Base-by-base conservation (phyloP, 2,888 invertebrate species). In the Drosophila mercatorum region DNA sequence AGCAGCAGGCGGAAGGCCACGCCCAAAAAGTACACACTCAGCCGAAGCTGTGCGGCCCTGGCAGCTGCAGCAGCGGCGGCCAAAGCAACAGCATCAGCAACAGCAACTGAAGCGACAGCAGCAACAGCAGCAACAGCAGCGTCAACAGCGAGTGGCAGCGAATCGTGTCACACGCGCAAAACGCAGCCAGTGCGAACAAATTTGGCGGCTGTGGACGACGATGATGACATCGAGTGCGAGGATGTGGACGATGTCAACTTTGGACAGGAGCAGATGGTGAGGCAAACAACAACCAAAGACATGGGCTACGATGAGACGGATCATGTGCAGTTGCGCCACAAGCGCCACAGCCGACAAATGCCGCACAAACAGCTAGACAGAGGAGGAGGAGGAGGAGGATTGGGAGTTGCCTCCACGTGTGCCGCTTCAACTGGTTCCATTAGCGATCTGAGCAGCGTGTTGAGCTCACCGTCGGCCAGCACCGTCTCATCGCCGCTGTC, bases 381-480 rank as follows among this genome's bases (percentile, higher is more conserved):
- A 58, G 82, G 80, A 40, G 69, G 78, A 47, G 81, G 78, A 22
- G 75, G 17, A 2, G 47, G 5, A 17, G 63, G 51, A 10, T n/a
- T 44, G 12, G 31, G 31, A 34, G 58, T n/a, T 10, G 52, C 47
- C 22, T 34, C 57, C 8, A 22, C 28, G 28, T 38, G 46, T 46
- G 40, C 46, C 26, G 43, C 46, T 28, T 75, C 75, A 70, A 65
- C 58, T 46, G 89, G 81, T 55, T 87, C 87, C 60, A 81, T 80
- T 58, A 92, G 91, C 80, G 92, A 90, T 74, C 70, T 91, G 58
- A 92, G 92, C 81, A 92, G 90, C 70, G 88, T 85, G 52, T 75
- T 88, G 66, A 92, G 92, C 65, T 91, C 92, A 47, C 86, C 92
- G 65, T 91, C 91, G 71, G 89, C 82, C 66, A 91, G 92, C 72